Base-by-base conservation (phyloP, 2,113 vertebrate genomes). In the Mormyrus lacerda region DNA sequence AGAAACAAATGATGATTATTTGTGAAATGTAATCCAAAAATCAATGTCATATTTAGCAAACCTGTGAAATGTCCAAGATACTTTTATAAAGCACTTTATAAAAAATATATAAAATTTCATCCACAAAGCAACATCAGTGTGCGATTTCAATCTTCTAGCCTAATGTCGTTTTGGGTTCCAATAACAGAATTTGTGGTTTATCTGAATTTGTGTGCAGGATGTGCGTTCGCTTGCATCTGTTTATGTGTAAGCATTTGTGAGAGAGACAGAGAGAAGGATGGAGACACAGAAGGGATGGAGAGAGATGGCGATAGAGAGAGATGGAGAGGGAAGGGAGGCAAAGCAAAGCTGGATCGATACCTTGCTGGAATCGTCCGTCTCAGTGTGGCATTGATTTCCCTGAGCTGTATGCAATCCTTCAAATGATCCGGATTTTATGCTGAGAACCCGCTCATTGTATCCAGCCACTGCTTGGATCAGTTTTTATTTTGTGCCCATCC, bases 191-290 rank as follows among this genome's bases (percentile, higher is more conserved):
- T 17, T 51, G n/a, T 73, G 79, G 51, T 24, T 24, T 13, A 13
- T 21, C 53, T 88, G 65, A 10, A 27, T 84, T 31, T 85, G 27
- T 84, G 89, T 84, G 87, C 35, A n/a, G 82, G 17, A n/a, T 69
- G 48, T 91, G 87, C 87, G 31, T 48, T 65, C 6, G 50, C 84
- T 35, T 69, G 88, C 48, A 44, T 51, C 45, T 50, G 73, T 89
- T 42, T 65, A 45, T 39, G 50, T 84, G n/a, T 44, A 19, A 24
- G 10, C 15, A 79, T 31, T 39, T 85, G 82, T 61, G 82, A 31
- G 42, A 21, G 21, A 35, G n/a, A 58, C 15, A 48, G 42, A 44
- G 83, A 27, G 51, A 44, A 13, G 53, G 51, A 53, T 6, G 89
- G 35, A 50, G 87, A 86, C 31, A 55, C 61, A 88, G 51, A 79